Conservation (phyloP, 2,888 invertebrate genomes). For the Venusia cambrica region DNA sequence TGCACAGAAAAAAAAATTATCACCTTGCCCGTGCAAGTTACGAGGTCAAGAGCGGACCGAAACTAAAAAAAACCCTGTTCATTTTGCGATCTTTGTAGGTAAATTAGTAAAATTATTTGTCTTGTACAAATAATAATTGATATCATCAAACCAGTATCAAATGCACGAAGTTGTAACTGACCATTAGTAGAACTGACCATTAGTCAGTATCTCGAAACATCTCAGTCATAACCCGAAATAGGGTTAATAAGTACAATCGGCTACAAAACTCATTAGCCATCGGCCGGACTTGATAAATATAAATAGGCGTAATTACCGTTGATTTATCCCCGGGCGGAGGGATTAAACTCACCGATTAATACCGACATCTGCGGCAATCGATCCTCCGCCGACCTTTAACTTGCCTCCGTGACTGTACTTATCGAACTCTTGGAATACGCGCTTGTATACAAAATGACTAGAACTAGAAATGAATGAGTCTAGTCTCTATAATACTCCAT, state of each 20-base stretch:
- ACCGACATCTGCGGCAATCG: slow-evolving; percentile 71
- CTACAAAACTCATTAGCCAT: slow-evolving; percentile 45
- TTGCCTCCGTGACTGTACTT: slow-evolving; percentile 68
- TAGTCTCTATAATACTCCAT: too few relatives aligned
- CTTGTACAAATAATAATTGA: too few relatives aligned
- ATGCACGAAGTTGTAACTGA: too few relatives aligned
- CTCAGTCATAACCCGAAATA: slow-evolving; percentile 28
- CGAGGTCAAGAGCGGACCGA: too few relatives aligned
- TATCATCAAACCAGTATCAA: too few relatives aligned
- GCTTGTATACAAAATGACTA: slow-evolving; percentile 27
- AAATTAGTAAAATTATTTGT: too few relatives aligned
- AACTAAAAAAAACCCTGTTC: too few relatives aligned
- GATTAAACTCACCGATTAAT: slow-evolving; percentile 73
- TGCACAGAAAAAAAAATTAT: too few relatives aligned
- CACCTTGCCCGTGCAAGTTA: too few relatives aligned
- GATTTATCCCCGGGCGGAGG: slow-evolving; percentile 67
- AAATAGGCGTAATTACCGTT: slow-evolving; percentile 70
- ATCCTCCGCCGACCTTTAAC: slow-evolving; percentile 68
- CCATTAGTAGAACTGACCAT: neutral
- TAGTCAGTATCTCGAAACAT: neutral
- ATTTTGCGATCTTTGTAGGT: too few relatives aligned
- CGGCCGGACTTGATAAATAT: slow-evolving; percentile 66
- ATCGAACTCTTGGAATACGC: slow-evolving; percentile 33
- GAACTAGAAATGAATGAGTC: too few relatives aligned
- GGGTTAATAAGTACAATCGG: slow-evolving; percentile 45